phyloP scores from a whole-genome alignment of 2,113 vertebrate species.

The Elanus axillaris region DNA sequence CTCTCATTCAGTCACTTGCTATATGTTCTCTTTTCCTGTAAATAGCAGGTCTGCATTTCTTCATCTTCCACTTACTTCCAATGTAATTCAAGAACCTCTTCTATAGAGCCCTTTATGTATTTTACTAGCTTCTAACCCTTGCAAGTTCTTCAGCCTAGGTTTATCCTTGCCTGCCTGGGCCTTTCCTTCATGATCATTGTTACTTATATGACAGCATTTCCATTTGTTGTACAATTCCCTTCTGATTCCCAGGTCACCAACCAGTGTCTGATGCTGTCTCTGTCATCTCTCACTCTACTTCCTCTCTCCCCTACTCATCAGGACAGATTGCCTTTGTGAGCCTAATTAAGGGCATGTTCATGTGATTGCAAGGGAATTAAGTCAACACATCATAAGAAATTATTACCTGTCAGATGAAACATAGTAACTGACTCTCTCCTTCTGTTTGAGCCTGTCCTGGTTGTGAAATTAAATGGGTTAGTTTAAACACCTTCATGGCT shows the following conservation, averaged over 20 bases:
- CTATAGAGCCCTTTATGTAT: background rate
- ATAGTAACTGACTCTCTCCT: background rate
- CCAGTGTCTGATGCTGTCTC: background rate
- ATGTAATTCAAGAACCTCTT: background rate
- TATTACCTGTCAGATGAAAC: constrained; percentile 47
- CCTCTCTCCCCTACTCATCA: background rate
- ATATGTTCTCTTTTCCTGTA: background rate
- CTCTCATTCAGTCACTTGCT: background rate
- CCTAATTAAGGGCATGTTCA: constrained; percentile 7
- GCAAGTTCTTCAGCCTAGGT: background rate
- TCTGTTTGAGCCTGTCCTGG: constrained; percentile 30
- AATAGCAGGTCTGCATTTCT: background rate
- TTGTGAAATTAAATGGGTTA: constrained; percentile 36
- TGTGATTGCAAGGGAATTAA: constrained; percentile 39
- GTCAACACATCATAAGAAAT: constrained; percentile 23
- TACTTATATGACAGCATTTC: background rate
- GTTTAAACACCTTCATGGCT: background rate
- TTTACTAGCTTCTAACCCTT: background rate
- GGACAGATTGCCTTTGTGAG: background rate
- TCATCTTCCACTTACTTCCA: background rate
- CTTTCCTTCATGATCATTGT: background rate
- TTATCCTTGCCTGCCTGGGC: background rate
- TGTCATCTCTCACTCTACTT: background rate
- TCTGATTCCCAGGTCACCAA: background rate
- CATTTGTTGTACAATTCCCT: background rate